Base-by-base conservation (phyloP, 2,113 vertebrate genomes). In the Percina caprodes region DNA sequence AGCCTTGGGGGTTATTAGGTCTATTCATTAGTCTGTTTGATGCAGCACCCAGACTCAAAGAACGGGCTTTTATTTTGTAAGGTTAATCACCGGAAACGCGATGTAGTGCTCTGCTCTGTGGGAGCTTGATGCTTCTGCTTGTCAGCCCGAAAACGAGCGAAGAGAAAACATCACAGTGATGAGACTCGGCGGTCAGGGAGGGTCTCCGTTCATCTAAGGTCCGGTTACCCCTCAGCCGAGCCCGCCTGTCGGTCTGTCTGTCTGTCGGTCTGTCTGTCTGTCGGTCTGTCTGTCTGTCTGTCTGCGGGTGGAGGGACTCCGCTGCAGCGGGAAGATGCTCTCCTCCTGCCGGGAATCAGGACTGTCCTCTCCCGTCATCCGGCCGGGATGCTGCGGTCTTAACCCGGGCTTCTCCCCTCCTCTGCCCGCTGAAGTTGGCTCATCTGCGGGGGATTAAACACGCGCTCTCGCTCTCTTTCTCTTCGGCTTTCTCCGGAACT, bases 361-460 rank as follows among this genome's bases (percentile, higher is more conserved):
- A 76, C 87, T 80, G 51, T 74, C 56, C 86, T 80, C 88, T 49
- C 8, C 74, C 56, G 48, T 75, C 77, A n/a, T 67, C 83, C 78
- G 82, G 75, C 66, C 91, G 84, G 86, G 87, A 89, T 90, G 87
- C 86, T 79, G 85, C 85, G 75, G 69, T 69, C 1, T 79, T 82
- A 65, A 16, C 70, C 66, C 77, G 55, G 75, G 83, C 59, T 79
- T 59, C 77, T 82, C 71, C 39, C 46, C 71, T 80, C 66, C 81
- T 86, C 86, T 74, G 59, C 69, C 86, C 86, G 87, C 85, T 85
- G 79, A 86, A 91, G 79, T 85, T 83, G 88, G 55, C 35, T 39
- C 79, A 39, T 83, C 82, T 35, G 67, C 91, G 74, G 69, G 79
- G 62, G 82, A 77, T 88, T 61, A 70, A 83, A 69, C 82, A 1